Percentiles rank a stretch among this genome's conserved stretches.
Evolutionary conservation across 2,888 invertebrate species (phyloP).

Genomic region (Amphipyra tragopoginis): DNA sequence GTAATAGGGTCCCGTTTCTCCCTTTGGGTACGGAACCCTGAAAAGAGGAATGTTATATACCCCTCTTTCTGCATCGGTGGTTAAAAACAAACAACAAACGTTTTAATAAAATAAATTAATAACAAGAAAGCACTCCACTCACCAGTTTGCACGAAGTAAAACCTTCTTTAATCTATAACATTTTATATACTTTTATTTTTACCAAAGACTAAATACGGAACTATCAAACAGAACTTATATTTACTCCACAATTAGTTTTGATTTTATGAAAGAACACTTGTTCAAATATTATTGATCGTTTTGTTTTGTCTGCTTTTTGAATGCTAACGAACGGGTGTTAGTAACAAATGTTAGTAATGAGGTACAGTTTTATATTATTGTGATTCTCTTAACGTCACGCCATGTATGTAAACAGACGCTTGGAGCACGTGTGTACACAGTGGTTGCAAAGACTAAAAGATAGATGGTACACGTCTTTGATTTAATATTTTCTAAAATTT

Average conservation of each 20-base stretch:
- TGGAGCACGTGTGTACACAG: constrained; percentile 48
- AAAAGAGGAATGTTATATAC: too few relatives aligned
- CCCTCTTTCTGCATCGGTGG: too few relatives aligned
- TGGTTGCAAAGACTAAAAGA: constrained; percentile 24
- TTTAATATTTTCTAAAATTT: background rate
- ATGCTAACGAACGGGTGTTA: background rate
- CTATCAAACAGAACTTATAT: background rate
- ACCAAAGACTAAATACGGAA: background rate
- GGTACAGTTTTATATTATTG: constrained; percentile 43
- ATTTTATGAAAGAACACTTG: constrained; percentile 11
- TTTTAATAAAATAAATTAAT: background rate
- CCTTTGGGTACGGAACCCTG: too few relatives aligned
- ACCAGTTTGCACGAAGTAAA: constrained; percentile 2
- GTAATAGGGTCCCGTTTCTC: too few relatives aligned
- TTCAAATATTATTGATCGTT: constrained; percentile 18
- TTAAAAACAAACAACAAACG: too few relatives aligned
- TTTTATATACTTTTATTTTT: constrained; percentile 21
- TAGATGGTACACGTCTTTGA: constrained; percentile 26
- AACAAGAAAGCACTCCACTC: constrained; percentile 1
- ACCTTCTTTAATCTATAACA: background rate
- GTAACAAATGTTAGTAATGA: constrained; percentile 45
- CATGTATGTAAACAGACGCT: constrained; percentile 47
- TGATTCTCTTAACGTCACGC: constrained; percentile 54
- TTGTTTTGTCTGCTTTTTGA: background rate
- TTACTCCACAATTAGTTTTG: background rate